phyloP scores from a whole-genome alignment of 2,113 vertebrate species.

The Alexandromys fortis region DNA sequence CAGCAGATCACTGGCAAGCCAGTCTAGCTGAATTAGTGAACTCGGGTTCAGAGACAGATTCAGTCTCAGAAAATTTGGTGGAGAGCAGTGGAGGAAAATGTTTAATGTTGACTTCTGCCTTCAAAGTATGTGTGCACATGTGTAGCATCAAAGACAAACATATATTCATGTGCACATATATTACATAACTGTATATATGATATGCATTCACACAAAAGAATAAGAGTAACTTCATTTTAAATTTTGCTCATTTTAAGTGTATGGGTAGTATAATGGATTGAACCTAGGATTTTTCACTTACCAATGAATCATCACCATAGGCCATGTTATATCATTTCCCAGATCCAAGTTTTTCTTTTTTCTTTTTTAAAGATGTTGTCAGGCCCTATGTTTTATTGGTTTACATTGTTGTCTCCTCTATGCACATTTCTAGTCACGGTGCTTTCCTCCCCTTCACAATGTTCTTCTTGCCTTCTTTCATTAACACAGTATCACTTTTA shows the following conservation, averaged over 20 bases:
- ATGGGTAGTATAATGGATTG: background rate
- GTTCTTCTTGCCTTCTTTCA: background rate
- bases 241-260: background rate
- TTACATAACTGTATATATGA: background rate
- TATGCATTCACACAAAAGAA: background rate
- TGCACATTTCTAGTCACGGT: background rate
- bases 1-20: background rate
- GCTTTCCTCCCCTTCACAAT: background rate
- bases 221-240: background rate
- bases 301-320: background rate
- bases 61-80: background rate
- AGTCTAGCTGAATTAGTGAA: background rate
- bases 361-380: too few species aligned
- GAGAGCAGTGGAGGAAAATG: too few species aligned
- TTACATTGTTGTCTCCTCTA: background rate
- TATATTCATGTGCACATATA: background rate
- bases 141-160: background rate
- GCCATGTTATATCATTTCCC: too few species aligned
- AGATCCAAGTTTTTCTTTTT: too few species aligned
- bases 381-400: too few species aligned
- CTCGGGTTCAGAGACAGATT: background rate
- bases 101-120: background rate
- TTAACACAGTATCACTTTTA: background rate
- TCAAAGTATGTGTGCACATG: background rate
- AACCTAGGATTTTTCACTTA: background rate